Conservation (phyloP, 2,113 vertebrate species). For the Megaceryle maxima region DNA sequence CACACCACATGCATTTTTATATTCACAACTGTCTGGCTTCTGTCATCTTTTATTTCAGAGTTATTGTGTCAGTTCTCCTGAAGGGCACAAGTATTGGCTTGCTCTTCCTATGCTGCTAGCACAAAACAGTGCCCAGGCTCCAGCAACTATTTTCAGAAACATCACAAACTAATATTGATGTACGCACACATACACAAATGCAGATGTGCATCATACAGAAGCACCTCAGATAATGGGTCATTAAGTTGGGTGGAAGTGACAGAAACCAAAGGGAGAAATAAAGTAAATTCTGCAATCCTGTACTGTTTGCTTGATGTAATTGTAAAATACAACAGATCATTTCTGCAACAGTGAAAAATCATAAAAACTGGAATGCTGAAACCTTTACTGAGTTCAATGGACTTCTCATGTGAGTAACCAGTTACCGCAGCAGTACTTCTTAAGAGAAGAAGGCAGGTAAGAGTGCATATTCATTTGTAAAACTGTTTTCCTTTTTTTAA, state of each 20-base stretch:
- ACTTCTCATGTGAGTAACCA: not conserved
- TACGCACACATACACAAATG: not conserved
- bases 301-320: not conserved
- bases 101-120: not conserved
- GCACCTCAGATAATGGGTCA: not conserved
- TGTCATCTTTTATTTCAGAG: conserved; percentile 6
- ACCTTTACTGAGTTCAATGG: not conserved
- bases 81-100: not conserved
- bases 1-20: not conserved
- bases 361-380: not conserved
- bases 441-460: not conserved
- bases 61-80: not conserved
- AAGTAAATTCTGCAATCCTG: not conserved
- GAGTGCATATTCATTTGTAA: not conserved
- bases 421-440: not conserved
- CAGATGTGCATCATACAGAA: not conserved
- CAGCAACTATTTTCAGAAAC: not conserved
- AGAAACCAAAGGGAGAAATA: not conserved
- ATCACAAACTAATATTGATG: not conserved
- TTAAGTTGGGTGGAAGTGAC: not conserved
- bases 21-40: not conserved
- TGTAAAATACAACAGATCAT: not conserved
- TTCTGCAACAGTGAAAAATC: not conserved
- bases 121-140: not conserved
- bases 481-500: not conserved